Base-by-base conservation (phyloP, 2,113 vertebrate species). In the Rhinolophus ferrumequinum region DNA sequence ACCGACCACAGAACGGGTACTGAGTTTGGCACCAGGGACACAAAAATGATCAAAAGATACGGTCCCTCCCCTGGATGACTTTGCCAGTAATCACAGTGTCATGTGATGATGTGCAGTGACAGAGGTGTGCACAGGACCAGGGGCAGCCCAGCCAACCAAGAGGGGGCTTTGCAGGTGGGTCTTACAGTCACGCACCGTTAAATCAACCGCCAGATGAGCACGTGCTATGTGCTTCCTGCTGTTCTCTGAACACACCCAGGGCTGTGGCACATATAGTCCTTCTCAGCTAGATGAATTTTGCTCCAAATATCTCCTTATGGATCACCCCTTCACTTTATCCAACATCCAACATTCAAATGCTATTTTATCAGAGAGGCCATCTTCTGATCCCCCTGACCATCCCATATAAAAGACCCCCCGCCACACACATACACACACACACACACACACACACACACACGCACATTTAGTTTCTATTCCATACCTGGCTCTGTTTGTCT, bases 201-300 rank as follows among this genome's bases (percentile, higher is more conserved):
- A 41, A 16, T 33, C 38, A 44, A 50, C 69, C 35, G 6, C 4
- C 24, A 84, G 15, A 1, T 1, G 12, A 15, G 44, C 6, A 6
- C 21, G 1, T 0, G 0, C 30, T 11, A 0, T 3, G 19, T 30
- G 62, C 26, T 47, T 56, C 52, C 15, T 58, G 47, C 21, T 60
- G 1, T 33, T 28, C 69, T 75, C 92, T 16, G 41, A 64, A 33
- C n/a, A 64, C n/a, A 33, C 8, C 5, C 72, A 64, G 62, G 35
- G 18, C 30, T 38, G 88, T n/a, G n/a, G 66, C 44, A 41, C 8
- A 3, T 44, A 30, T 1, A 56, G 10, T 22, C 50, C 21, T 79
- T n/a, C 62, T 24, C 22, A 56, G 30, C 38, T 6, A 41, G 28
- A 54, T 44, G 1, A 13, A 5, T 75, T 64, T 66, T n/a, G 4